phyloP scores from a whole-genome alignment of 2,797 vertebrate genomes.

The Bovichtus diacanthus region DNA sequence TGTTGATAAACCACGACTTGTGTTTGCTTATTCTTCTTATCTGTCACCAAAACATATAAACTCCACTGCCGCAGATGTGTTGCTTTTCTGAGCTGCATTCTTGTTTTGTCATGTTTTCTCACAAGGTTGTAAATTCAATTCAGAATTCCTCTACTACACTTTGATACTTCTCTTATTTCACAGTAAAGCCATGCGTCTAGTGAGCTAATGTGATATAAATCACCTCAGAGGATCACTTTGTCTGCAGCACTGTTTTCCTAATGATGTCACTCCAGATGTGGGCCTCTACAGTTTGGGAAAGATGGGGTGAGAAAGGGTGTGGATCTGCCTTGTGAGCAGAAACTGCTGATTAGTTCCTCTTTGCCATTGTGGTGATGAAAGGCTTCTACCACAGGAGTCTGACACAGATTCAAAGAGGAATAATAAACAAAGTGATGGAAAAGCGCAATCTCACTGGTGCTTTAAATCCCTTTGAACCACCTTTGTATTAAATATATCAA shows the following conservation, averaged over 20 bases:
- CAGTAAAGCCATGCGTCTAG: background rate
- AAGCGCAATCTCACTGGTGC: slow-evolving; percentile 4
- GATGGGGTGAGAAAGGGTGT: slow-evolving; percentile 67
- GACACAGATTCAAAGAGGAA: slow-evolving; percentile 34
- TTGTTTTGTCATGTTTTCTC: background rate
- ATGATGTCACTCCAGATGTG: slow-evolving; percentile 83
- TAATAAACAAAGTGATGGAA: slow-evolving; percentile 28
- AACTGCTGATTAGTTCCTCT: slow-evolving; percentile 71
- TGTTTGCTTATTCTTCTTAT: slow-evolving; percentile 29
- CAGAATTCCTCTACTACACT: slow-evolving; percentile 2
- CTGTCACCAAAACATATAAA: slow-evolving; percentile 15
- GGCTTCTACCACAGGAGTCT: slow-evolving; percentile 28
- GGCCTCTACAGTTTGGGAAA: slow-evolving; percentile 56
- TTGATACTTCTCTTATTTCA: slow-evolving; percentile 26
- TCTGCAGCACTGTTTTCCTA: slow-evolving; percentile 68
- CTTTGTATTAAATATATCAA: slow-evolving; percentile 15
- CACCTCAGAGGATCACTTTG: slow-evolving; percentile 47
- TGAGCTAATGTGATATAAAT: slow-evolving; percentile 44
- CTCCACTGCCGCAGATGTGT: slow-evolving; percentile 17
- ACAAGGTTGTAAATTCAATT: slow-evolving; percentile 12
- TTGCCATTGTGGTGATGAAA: slow-evolving; percentile 62
- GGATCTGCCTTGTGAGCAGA: slow-evolving; percentile 65
- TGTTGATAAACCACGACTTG: slow-evolving; percentile 48
- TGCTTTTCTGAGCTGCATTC: background rate
- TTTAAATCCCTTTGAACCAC: slow-evolving; percentile 15